Percentiles rank a stretch among this genome's conserved stretches.
These are phyloP conservation scores for Rafetus swinhoei DNA, from an alignment of 2,113 vertebrate genomes.

Conservation along the genomic window DNA sequence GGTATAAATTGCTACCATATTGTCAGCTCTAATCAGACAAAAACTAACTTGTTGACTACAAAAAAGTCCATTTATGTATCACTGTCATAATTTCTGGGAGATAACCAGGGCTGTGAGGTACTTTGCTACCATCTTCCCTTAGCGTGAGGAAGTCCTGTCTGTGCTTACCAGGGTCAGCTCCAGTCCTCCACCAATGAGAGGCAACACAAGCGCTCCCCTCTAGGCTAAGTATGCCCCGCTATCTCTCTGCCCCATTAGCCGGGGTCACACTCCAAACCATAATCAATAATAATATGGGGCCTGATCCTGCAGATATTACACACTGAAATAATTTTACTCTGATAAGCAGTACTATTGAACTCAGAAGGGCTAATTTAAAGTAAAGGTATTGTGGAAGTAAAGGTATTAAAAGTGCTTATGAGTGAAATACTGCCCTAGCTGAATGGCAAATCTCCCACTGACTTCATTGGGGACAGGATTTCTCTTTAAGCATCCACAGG, in stretches of 20 bases:
- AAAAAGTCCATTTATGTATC: neutral
- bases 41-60: neutral
- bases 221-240: neutral
- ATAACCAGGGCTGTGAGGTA: neutral
- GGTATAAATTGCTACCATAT: neutral
- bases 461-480: neutral
- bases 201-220: neutral
- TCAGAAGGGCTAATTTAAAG: neutral
- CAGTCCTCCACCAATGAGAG: neutral
- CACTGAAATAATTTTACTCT: neutral
- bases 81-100: neutral
- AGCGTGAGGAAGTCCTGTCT: neutral
- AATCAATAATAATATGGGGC: neutral
- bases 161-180: neutral
- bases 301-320: neutral
- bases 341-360: neutral
- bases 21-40: neutral
- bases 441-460: neutral
- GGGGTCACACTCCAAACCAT: neutral
- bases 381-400: accelerated
- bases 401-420: neutral
- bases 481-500: neutral
- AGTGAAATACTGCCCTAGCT: neutral
- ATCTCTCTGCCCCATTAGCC: neutral
- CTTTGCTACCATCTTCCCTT: neutral